phyloP scores from a whole-genome alignment of 2,888 invertebrate species.

The Creontiades dilutus region DNA sequence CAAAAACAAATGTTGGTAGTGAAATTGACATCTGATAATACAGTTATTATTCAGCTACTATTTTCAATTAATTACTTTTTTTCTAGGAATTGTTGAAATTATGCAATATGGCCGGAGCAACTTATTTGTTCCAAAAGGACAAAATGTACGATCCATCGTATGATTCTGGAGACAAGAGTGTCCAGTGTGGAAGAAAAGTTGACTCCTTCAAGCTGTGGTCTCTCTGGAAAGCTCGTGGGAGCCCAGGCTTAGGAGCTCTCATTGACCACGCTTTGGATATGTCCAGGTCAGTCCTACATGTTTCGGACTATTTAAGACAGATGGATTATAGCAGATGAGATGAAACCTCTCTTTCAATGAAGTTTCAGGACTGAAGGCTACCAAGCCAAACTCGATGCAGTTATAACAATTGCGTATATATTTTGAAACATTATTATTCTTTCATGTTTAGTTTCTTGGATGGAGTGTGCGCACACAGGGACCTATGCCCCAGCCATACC shows the following conservation, averaged over 20 bases:
- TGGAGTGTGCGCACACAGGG: too few relatives aligned
- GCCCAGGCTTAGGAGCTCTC: conserved; percentile 81
- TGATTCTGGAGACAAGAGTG: conserved; percentile 92
- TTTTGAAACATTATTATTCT: too few relatives aligned
- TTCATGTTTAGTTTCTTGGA: too few relatives aligned
- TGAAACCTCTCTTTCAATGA: too few relatives aligned
- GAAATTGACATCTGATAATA: too few relatives aligned
- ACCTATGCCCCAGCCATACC: too few relatives aligned
- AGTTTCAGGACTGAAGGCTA: too few relatives aligned
- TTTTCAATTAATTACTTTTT: not conserved
- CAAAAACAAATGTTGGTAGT: too few relatives aligned
- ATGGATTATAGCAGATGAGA: too few relatives aligned
- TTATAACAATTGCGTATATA: too few relatives aligned
- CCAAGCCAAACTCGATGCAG: too few relatives aligned
- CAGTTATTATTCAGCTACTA: too few relatives aligned
- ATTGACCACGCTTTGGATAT: conserved; percentile 84
- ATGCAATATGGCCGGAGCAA: conserved; percentile 86
- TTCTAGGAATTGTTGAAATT: conserved; percentile 81
- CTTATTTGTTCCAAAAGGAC: conserved; percentile 90
- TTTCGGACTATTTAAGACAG: not conserved
- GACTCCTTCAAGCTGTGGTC: conserved; percentile 96
- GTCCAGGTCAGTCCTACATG: conserved; percentile 79
- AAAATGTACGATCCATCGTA: conserved; percentile 90
- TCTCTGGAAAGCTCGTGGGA: conserved; percentile 92
- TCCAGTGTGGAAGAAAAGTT: conserved; percentile 95